Evolutionary conservation across 2,888 invertebrate species (phyloP).

Genomic region (Ommatoiulus sabulosus): DNA sequence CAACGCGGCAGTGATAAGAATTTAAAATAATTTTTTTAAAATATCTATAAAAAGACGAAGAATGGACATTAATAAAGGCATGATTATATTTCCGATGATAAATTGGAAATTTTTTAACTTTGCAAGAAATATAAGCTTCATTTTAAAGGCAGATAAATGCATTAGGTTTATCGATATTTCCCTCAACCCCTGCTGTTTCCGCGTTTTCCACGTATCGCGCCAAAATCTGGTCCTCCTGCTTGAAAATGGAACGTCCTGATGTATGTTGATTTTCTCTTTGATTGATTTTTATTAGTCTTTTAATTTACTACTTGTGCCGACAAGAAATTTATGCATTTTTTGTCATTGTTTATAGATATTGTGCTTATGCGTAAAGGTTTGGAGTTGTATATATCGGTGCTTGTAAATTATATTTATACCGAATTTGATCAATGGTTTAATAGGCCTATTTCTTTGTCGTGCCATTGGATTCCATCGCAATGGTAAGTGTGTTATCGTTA

Average conservation of each 20-base stretch:
- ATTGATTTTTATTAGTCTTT: slow-evolving; percentile 1
- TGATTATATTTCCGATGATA: no score
- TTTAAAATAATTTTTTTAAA: no score
- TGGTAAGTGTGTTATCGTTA: slow-evolving; percentile 2
- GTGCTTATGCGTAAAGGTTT: neutral
- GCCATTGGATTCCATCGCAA: neutral
- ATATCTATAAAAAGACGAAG: no score
- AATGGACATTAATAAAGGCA: no score
- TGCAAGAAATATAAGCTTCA: neutral
- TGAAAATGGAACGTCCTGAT: slow-evolving; percentile 21
- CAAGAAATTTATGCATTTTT: neutral
- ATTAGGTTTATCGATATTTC: neutral
- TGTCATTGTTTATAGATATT: neutral
- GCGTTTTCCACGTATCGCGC: neutral
- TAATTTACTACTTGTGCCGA: neutral
- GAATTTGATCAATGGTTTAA: neutral
- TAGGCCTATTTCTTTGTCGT: slow-evolving; percentile 39
- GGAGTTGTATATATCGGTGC: neutral
- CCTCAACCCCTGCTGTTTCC: neutral
- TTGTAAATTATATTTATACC: neutral
- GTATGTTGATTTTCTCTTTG: slow-evolving; percentile 40
- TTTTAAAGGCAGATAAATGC: neutral
- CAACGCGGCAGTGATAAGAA: no score
- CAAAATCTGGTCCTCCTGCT: slow-evolving; percentile 32
- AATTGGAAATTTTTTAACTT: no score